Evolutionary conservation across 2,113 vertebrate species (phyloP).

Genomic region (Poecilia latipinna): DNA sequence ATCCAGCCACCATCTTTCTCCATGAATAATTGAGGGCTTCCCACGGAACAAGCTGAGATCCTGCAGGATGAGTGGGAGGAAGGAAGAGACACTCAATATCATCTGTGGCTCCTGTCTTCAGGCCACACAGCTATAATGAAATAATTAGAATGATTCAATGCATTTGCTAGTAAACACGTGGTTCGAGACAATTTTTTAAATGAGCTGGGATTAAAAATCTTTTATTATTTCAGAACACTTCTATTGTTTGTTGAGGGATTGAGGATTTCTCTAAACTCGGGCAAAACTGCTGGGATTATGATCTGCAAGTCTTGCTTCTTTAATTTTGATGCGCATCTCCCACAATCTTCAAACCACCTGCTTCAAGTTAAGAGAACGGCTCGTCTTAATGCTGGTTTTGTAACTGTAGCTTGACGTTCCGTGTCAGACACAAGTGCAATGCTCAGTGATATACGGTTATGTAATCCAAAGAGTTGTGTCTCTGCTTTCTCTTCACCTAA

Average conservation of each 20-base stretch:
- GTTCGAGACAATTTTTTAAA: conserved; percentile 4
- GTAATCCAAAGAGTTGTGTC: conserved; percentile 54
- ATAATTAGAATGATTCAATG: conserved; percentile 39
- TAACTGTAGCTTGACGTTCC: conserved; percentile 61
- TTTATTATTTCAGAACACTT: neutral
- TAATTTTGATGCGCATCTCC: conserved; percentile 37
- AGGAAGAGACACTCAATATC: conserved; percentile 18
- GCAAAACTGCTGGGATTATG: conserved; percentile 10
- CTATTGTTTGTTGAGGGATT: conserved; percentile 4
- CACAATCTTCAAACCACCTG: conserved; percentile 22
- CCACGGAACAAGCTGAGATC: conserved; percentile 39
- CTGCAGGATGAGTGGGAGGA: conserved; percentile 40
- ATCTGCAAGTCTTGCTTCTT: conserved; percentile 26
- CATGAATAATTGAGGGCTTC: conserved; percentile 71
- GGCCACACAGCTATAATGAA: conserved; percentile 12
- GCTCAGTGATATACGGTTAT: conserved; percentile 61
- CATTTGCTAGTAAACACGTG: conserved; percentile 17
- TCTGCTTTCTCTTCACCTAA: conserved; percentile 43
- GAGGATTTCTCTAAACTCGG: conserved; percentile 25
- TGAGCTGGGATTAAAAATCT: conserved; percentile 1
- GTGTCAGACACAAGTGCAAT: conserved; percentile 48
- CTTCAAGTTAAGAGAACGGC: conserved; percentile 45
- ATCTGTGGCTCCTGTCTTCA: conserved; percentile 30
- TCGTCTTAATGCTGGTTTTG: conserved; percentile 69
- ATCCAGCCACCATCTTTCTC: conserved; percentile 45